Conservation (phyloP, 1,140 invertebrate genomes). For the Berghia stephanieae region DNA sequence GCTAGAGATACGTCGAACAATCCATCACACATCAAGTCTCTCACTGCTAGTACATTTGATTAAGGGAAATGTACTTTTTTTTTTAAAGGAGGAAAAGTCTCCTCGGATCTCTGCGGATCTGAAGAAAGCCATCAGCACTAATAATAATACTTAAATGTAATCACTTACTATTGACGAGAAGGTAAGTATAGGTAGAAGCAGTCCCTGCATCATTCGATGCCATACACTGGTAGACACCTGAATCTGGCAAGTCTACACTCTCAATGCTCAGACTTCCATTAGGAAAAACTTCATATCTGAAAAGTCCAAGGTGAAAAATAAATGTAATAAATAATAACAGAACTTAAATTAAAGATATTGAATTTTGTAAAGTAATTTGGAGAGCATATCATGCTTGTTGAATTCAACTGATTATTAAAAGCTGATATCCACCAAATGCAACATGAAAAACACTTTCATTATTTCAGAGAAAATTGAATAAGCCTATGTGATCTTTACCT, state of each 20-base stretch:
- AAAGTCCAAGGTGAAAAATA: conserved; percentile 9
- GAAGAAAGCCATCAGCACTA: conserved; percentile 68
- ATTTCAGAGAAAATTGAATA: background rate
- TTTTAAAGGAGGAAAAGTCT: conserved; percentile 44
- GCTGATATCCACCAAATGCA: background rate
- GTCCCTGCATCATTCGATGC: conserved; percentile 81
- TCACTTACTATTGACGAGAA: conserved; percentile 94
- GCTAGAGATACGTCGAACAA: background rate
- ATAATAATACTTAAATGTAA: background rate
- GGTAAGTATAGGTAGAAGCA: conserved; percentile 87
- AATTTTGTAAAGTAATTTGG: background rate
- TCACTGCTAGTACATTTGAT: background rate
- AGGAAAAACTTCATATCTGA: conserved; percentile 41
- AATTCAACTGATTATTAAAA: background rate
- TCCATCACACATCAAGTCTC: background rate
- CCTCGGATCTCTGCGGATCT: conserved; percentile 79
- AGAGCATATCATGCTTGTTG: background rate
- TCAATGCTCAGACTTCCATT: conserved; percentile 72
- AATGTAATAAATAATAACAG: conserved; percentile 10
- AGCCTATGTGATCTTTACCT: background rate
- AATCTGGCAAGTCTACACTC: conserved; percentile 83
- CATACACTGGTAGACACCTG: conserved; percentile 95
- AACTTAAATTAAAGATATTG: background rate
- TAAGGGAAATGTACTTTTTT: background rate
- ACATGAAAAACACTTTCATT: background rate